phyloP scores from a whole-genome alignment of 2,797 vertebrate species.

The Pipistrellus kuhlii region DNA sequence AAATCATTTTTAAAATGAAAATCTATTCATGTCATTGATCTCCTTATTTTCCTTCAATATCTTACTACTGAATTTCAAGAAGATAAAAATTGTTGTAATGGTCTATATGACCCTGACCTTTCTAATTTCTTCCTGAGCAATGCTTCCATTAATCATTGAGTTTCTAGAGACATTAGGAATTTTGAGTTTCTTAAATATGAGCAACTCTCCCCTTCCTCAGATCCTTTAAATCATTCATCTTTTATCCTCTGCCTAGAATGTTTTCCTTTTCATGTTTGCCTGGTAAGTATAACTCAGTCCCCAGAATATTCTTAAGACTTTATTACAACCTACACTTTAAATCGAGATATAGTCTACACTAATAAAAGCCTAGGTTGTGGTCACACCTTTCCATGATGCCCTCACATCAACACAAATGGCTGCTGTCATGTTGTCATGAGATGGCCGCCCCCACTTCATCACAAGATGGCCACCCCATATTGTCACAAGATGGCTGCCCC shows the following conservation, averaged over 20 bases:
- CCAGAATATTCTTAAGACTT: neutral
- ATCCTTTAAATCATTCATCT: neutral
- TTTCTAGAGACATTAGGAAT: neutral
- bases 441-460: too few species aligned
- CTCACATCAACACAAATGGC: too few species aligned
- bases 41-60: constrained; percentile 14
- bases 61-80: neutral
- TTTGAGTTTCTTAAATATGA: neutral
- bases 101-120: neutral
- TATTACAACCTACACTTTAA: neutral
- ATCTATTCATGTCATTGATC: neutral
- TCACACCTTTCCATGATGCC: too few species aligned
- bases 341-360: neutral
- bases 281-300: neutral
- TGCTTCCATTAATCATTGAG: neutral
- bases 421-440: too few species aligned
- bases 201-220: neutral
- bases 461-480: too few species aligned
- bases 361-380: too few species aligned
- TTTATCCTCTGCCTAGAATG: neutral
- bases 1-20: neutral
- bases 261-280: neutral
- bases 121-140: neutral
- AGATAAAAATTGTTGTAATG: neutral
- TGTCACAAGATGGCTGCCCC: too few species aligned